Conservation (phyloP, 2,888 invertebrate genomes). For the Cheilosia variabilis region DNA sequence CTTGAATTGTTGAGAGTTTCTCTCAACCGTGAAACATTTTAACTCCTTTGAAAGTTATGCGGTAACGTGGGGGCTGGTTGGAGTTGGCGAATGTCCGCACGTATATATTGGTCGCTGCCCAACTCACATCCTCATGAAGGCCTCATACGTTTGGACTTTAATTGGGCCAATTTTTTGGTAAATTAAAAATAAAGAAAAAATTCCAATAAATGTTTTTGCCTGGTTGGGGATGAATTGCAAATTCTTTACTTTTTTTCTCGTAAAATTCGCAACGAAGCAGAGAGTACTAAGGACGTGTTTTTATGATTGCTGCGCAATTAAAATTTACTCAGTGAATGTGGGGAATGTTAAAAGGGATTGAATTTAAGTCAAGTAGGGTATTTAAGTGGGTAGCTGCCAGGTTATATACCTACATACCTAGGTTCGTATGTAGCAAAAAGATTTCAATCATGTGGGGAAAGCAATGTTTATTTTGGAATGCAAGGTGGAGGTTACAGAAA, state of each 20-base stretch:
- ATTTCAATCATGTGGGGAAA: too few species aligned
- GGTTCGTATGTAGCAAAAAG: neutral
- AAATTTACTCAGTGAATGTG: slow-evolving; percentile 59
- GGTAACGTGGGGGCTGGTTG: slow-evolving; percentile 37
- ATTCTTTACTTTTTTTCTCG: slow-evolving; percentile 3
- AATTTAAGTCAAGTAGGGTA: slow-evolving; percentile 35
- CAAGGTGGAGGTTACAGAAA: too few species aligned
- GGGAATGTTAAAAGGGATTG: slow-evolving; percentile 62
- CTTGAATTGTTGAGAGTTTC: slow-evolving; percentile 56
- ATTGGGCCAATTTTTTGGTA: slow-evolving; percentile 75
- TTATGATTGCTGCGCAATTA: slow-evolving; percentile 71
- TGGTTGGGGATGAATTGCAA: slow-evolving; percentile 6
- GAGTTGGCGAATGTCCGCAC: slow-evolving; percentile 24
- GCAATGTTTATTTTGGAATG: too few species aligned
- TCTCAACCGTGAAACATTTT: slow-evolving; percentile 73
- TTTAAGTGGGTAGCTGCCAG: neutral
- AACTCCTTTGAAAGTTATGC: slow-evolving; percentile 73
- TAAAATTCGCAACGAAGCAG: neutral
- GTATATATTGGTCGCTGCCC: neutral
- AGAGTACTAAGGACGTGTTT: slow-evolving; percentile 58
- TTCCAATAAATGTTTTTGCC: slow-evolving; percentile 46
- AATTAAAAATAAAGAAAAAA: slow-evolving; percentile 71
- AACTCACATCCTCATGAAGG: slow-evolving; percentile 10
- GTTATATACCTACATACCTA: too few species aligned
- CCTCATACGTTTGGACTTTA: slow-evolving; percentile 62